Evolutionary conservation across 2,113 vertebrate species (phyloP), one percentile per base, ranked within the genome.

Genomic region (Polyodon spathula): DNA sequence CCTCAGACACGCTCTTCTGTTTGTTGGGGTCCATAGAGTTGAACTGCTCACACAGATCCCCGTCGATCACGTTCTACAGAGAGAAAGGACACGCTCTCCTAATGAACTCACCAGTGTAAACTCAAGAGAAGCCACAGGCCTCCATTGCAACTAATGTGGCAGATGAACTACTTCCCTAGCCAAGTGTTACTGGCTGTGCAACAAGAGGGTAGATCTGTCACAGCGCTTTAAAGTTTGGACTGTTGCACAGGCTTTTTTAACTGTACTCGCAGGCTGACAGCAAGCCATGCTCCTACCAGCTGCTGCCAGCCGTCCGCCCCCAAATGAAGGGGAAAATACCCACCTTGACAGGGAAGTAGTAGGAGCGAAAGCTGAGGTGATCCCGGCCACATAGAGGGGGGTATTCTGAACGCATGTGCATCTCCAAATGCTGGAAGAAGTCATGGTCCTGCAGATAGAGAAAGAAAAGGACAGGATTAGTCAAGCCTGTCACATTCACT

Each of bases 21-120:
- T 99, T 99, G 77, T 93, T 93, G 1, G 93, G 93, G 61, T 99
- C 96, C 96, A 98, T 99, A n/a, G 95, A 97, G 77, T 97, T 98
- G 66, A 97, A 99, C 81, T 97, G 96, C 73, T 99, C 96, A 61
- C 96, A 99, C 46, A 99, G 90, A 70, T 99, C 96, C 59, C 96
- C 96, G 59, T 99, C 95, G 14, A 98, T 99, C 78, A 99, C 96
- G 11, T 99, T 99, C 95, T 97, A 73, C 27, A 62, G 58, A 64
- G 15, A 62, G n/a, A 66, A 6, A 39, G 15, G 4, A n/a, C n/a
- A n/a, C n/a, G n/a, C n/a, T n/a, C n/a, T n/a, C n/a, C n/a, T n/a
- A n/a, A n/a, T n/a, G n/a, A n/a, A n/a, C n/a, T n/a, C n/a, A n/a
- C n/a, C n/a, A n/a, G n/a, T n/a, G n/a, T n/a, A n/a, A n/a, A n/a